Conservation (phyloP, 2,113 vertebrate genomes). For the Acrocephalus arundinaceus region DNA sequence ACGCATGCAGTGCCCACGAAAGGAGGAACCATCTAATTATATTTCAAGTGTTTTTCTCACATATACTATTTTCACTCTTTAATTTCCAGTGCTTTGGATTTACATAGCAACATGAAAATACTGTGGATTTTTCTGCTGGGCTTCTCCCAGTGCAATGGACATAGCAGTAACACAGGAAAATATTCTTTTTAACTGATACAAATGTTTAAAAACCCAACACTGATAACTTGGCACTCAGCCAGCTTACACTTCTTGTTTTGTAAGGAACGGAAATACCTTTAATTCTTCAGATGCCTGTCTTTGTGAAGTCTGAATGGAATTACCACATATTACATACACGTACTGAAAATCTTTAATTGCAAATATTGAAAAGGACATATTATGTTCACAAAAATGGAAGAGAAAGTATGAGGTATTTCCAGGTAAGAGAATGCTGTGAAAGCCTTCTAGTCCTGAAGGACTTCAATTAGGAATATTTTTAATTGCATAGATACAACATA, state of each 20-base stretch:
- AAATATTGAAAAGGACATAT: not conserved
- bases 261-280: not conserved
- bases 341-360: not conserved
- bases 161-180: not conserved
- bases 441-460: not conserved
- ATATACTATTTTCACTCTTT: not conserved
- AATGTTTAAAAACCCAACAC: not conserved
- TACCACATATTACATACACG: not conserved
- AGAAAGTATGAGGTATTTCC: not conserved
- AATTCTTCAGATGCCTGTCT: not conserved
- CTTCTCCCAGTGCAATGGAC: not conserved
- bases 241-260: not conserved
- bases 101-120: not conserved
- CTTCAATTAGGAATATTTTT: not conserved
- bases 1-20: not conserved
- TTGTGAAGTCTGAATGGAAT: not conserved
- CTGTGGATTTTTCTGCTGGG: not conserved
- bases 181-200: not conserved
- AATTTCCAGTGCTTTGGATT: not conserved
- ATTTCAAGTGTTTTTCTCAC: not conserved
- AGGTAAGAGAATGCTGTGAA: not conserved
- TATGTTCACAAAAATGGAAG: not conserved
- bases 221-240: not conserved
- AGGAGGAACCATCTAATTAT: conserved; percentile 6
- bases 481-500: not conserved